Conservation (phyloP, 2,113 vertebrate genomes). For the Irena cyanogastra region DNA sequence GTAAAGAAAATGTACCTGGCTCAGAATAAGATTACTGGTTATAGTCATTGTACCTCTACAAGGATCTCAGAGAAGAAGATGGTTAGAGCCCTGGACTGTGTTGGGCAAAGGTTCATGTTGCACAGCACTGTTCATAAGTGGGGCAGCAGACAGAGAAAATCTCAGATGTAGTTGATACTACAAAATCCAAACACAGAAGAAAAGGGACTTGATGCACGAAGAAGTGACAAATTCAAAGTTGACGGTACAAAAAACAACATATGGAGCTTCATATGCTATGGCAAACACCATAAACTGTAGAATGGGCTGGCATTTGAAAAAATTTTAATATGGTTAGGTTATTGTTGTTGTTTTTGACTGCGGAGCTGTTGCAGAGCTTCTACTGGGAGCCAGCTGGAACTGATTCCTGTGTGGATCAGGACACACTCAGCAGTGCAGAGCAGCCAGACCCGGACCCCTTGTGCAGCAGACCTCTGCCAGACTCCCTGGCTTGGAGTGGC, state of each 20-base stretch:
- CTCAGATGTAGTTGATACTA: conserved; percentile 8
- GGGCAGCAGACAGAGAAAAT: background rate
- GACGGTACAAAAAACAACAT: background rate
- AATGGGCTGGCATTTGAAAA: conserved; percentile 18
- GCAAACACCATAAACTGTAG: background rate
- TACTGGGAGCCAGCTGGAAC: background rate
- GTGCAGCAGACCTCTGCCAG: background rate
- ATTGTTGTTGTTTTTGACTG: conserved; percentile 10
- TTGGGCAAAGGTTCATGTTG: background rate
- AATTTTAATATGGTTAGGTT: background rate
- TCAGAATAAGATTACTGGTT: background rate
- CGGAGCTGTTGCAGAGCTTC: background rate
- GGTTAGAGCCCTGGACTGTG: background rate
- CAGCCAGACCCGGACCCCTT: background rate
- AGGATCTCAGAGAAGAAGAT: background rate
- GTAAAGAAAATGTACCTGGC: background rate
- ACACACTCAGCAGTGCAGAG: background rate
- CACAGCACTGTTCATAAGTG: background rate
- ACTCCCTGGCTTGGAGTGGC: background rate
- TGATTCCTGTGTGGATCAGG: background rate
- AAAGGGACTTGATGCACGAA: background rate
- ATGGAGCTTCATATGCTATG: conserved; percentile 24
- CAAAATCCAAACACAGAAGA: conserved; percentile 22
- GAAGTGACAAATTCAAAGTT: conserved; percentile 8
- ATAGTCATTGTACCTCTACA: background rate